Base-by-base conservation (phyloP, 1,140 invertebrate genomes). In the Leptinotarsa lineolata region DNA sequence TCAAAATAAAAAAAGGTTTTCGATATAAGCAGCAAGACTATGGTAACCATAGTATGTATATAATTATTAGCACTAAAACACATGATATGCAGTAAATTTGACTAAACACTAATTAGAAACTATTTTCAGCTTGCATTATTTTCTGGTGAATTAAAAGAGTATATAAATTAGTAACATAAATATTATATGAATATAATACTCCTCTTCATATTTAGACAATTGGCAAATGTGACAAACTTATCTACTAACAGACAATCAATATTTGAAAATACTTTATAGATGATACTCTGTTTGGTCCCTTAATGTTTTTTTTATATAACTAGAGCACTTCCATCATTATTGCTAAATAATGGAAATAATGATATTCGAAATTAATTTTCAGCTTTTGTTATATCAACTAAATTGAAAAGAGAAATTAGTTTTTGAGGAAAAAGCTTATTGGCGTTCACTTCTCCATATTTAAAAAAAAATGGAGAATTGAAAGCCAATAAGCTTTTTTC, bases 51-150 rank as follows among this genome's bases (percentile, higher is more conserved):
- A 22, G 20, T 59, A 59, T 6, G 12, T 20, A 20, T 64, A 16
- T 22, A 64, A 21, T 68, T 58, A 69, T 69, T 30, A 59, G 45
- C 39, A 24, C 0, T 68, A n/a, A 18, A 22, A 20, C 18, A 22
- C 24, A 58, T 69, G 68, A 69, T 69, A 69, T 69, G 68, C 68
- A 59, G 24, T 58, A 20, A 69, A 69, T 21, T 16, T 48, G 66
- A 69, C 68, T 69, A 69, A 69, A 69, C 21, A 30, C 30, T 54
- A 54, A 54, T n/a, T 54, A 54, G 1, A n/a, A 65, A 65, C 21
- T 16, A 65, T 24, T 65, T 30, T 30, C 15, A 24, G 22, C 39
- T 30, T 30, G 24, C 20, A 22, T 22, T 22, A 18, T 61, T 61
- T 61, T 11, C 39, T 65, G n/a, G 11, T 21, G 24, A 63, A 11